phyloP scores from a whole-genome alignment of 1,140 invertebrate species.

The Drosophila ercepeae region DNA sequence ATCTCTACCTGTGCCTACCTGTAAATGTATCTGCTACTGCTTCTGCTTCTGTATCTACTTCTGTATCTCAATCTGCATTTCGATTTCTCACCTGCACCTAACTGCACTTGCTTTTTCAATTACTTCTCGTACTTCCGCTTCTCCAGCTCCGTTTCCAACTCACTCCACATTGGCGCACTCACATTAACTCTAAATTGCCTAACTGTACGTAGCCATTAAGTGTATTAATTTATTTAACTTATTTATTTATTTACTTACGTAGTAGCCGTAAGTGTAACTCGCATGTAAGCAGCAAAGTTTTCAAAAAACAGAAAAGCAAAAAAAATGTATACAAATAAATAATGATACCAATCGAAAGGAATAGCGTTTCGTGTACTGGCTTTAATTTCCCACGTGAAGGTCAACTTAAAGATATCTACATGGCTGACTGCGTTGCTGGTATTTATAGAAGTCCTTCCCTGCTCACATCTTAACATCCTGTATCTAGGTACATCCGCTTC shows the following conservation, averaged over 20 bases:
- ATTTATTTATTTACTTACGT: conserved; percentile 75
- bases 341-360: conserved; percentile 16
- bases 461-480: conserved; percentile 10
- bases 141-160: conserved; percentile 33
- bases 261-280: conserved; percentile 62
- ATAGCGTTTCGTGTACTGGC: not conserved
- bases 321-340: conserved; percentile 60
- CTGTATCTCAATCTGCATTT: conserved; percentile 12
- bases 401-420: not conserved
- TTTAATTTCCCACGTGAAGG: not conserved
- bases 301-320: conserved; percentile 77
- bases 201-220: conserved; percentile 63
- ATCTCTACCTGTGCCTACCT: not conserved
- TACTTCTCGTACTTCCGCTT: conserved; percentile 55
- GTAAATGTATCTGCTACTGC: conserved; percentile 1
- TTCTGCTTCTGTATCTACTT: conserved; percentile 7
- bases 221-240: conserved; percentile 77
- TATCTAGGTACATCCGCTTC: conserved; percentile 32
- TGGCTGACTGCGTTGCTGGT: not conserved
- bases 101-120: conserved; percentile 75
- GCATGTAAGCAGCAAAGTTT: conserved; percentile 75
- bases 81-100: conserved; percentile 31
- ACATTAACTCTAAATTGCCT: conserved; percentile 54
- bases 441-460: conserved; percentile 9
- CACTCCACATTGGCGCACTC: conserved; percentile 32